Base-by-base conservation (phyloP, 2,888 invertebrate genomes). In the Cosmopolites sordidus region DNA sequence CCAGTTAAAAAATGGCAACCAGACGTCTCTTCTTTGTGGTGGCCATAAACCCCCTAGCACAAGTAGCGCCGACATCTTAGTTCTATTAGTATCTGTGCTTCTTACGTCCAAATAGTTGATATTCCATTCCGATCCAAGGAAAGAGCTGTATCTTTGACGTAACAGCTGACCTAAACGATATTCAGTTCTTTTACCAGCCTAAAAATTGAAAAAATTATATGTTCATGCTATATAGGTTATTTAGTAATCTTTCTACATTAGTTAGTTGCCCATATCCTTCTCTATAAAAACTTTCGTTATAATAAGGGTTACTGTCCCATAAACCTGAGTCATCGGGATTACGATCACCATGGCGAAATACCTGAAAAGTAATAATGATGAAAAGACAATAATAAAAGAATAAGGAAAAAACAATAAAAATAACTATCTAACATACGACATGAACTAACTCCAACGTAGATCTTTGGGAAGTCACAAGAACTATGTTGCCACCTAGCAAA, bases 241-340 rank as follows among this genome's bases (percentile, higher is more conserved):
- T n/a, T n/a, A n/a, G n/a, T n/a, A n/a, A n/a, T n/a, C n/a, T n/a
- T n/a, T n/a, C n/a, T n/a, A 87, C 88, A 72, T 82, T 83, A 41
- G 89, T 88, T 45, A 91, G 74, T 69, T 89, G 86, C 44, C 87
- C 87, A 78, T 83, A 86, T 47, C 88, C 89, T 5, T 87, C 87
- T 75, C 81, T 82, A 69, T 80, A 80, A 43, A 50, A 58, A 15
- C 78, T 77, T 61, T 82, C 78, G 65, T 84, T 79, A 37, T 68
- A 75, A 60, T 83, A 77, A 3, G 83, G 83, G 75, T 89, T 87
- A 57, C 76, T 83, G 11, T 85, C 83, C 68, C 84, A 90, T 4
- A 83, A 79, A 59, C 80, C 79, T 42, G 42, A 56, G 22, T 54
- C 48, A 38, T 82, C 81, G 4, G 88, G 87, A 58, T 86, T 84